A percentile compares a stretch with the other conserved stretches of the same genome.
Conservation (phyloP, 2,113 vertebrate species). For the Muscicapa adusta region DNA sequence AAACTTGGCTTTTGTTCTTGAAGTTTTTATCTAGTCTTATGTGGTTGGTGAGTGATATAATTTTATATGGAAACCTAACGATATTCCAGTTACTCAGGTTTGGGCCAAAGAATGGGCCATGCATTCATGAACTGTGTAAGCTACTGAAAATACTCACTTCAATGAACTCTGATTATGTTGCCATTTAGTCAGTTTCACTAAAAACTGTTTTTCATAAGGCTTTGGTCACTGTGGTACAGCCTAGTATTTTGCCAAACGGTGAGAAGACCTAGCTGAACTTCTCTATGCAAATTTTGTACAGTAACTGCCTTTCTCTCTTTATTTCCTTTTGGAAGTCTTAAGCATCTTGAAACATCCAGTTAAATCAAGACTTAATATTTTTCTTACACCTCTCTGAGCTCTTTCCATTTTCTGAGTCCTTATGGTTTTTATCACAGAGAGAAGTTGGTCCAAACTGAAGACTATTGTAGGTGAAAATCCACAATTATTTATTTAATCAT, state of each 20-base stretch:
- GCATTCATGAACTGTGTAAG: not conserved
- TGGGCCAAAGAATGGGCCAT: not conserved
- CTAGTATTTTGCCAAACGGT: not conserved
- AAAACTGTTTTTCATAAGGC: not conserved
- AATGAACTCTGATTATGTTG: not conserved
- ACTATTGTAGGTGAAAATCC: not conserved
- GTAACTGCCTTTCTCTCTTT: not conserved
- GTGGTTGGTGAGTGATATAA: not conserved
- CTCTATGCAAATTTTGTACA: not conserved
- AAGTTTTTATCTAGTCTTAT: not conserved
- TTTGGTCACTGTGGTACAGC: not conserved
- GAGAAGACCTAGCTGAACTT: not conserved
- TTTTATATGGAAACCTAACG: not conserved
- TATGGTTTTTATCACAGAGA: not conserved
- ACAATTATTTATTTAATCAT: not conserved
- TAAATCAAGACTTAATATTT: not conserved
- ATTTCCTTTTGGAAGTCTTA: not conserved
- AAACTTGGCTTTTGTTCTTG: not conserved
- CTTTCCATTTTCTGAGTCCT: not conserved
- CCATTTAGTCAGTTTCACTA: not conserved
- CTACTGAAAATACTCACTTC: not conserved
- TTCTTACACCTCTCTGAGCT: not conserved
- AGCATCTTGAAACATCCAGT: not conserved
- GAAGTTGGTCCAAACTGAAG: not conserved
- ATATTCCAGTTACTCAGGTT: not conserved